A percentile compares a stretch with the other conserved stretches of the same genome.
These are phyloP conservation scores for Alfaro cultratus DNA, from an alignment of 2,797 vertebrate species.

Conservation along the genomic window DNA sequence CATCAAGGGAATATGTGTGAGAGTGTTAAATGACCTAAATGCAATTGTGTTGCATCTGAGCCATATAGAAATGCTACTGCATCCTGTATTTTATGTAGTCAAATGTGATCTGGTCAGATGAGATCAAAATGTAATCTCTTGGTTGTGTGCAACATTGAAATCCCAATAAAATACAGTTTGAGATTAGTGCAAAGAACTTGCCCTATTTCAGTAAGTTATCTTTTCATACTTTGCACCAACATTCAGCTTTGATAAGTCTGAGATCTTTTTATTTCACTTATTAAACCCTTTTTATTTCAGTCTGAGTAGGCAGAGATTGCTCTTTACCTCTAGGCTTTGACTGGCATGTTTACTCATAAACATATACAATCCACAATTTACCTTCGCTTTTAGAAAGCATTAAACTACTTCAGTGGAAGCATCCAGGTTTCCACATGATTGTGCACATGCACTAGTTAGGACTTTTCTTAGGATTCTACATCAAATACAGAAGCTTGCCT, in stretches of 20 bases:
- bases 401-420: constrained; percentile 19
- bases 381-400: constrained; percentile 19
- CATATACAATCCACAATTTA: constrained; percentile 29
- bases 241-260: neutral
- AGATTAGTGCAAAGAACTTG: neutral
- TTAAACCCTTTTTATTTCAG: constrained; percentile 23
- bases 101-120: neutral
- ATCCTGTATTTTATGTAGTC: neutral
- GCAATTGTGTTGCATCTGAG: neutral
- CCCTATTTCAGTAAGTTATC: neutral
- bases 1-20: neutral
- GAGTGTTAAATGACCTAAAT: neutral
- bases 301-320: constrained; percentile 21
- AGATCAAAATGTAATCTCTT: neutral
- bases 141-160: neutral
- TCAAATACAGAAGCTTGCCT: constrained; percentile 6
- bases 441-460: constrained; percentile 4
- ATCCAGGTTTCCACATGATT: constrained; percentile 11
- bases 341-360: constrained; percentile 26
- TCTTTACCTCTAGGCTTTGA: constrained; percentile 25
- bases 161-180: neutral
- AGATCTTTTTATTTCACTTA: constrained; percentile 7
- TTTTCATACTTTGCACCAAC: neutral
- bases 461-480: constrained; percentile 17
- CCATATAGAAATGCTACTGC: neutral